Conservation (phyloP, 2,797 vertebrate species). For the Semaprochilodus insignis region DNA sequence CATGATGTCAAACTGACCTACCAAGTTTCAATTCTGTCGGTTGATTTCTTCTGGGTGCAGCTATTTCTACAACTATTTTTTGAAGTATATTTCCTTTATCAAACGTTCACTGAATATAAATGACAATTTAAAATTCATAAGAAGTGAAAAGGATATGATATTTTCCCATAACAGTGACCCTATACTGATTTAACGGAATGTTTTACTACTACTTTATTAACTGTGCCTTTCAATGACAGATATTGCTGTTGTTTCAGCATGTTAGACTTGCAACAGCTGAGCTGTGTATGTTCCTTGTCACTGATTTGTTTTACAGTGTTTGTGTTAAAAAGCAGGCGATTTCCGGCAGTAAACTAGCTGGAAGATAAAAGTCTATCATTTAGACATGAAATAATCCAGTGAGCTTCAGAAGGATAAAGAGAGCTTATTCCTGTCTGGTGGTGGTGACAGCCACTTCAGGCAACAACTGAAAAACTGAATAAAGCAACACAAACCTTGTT, state of each 20-base stretch:
- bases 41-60: too few species aligned
- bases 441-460: conserved; percentile 41
- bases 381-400: conserved; percentile 37
- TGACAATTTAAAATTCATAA: too few species aligned
- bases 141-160: too few species aligned
- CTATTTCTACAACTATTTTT: too few species aligned
- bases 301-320: conserved; percentile 26
- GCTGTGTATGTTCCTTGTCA: conserved; percentile 5
- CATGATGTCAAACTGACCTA: too few species aligned
- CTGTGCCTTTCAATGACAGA: neutral
- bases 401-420: conserved; percentile 36
- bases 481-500: neutral
- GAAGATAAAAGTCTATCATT: conserved; percentile 39
- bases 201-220: neutral
- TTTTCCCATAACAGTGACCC: too few species aligned
- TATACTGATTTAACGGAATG: too few species aligned
- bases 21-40: too few species aligned
- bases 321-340: conserved; percentile 7
- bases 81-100: too few species aligned
- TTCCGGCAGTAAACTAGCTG: conserved; percentile 30
- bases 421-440: conserved; percentile 1
- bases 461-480: conserved; percentile 13
- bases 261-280: conserved; percentile 36
- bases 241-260: neutral
- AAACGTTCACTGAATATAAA: too few species aligned